These are phyloP conservation scores for Etheostoma nigrum DNA, from an alignment of 2,797 vertebrate genomes.

Conservation along the genomic window DNA sequence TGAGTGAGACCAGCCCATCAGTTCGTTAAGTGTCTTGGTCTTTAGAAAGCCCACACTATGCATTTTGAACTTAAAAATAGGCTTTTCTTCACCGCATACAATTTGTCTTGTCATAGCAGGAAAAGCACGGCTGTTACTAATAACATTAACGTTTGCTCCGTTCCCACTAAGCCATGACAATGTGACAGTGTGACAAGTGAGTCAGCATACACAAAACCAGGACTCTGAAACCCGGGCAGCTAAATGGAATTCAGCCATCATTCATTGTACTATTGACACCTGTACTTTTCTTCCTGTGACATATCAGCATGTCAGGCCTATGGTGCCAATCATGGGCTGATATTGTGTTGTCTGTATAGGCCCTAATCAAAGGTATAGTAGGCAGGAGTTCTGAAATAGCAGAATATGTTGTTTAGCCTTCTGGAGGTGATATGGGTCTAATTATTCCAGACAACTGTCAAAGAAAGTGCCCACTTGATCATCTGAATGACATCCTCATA, in stretches of 20 bases:
- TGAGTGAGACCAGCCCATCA: neutral
- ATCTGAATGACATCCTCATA: slow-evolving; percentile 28
- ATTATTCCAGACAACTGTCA: too few species aligned
- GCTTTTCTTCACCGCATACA: neutral
- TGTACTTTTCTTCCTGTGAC: too few species aligned
- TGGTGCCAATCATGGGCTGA: neutral
- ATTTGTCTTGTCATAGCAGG: neutral
- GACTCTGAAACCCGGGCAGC: slow-evolving; percentile 10
- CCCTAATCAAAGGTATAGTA: neutral
- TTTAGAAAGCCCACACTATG: neutral
- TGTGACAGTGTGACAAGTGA: too few species aligned
- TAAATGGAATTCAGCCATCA: slow-evolving; percentile 1
- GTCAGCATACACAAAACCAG: neutral
- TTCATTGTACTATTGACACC: neutral
- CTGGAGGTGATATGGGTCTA: too few species aligned
- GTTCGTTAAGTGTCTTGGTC: neutral
- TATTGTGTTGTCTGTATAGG: neutral
- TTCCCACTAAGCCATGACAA: slow-evolving; percentile 1
- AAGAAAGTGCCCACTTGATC: slow-evolving; percentile 16
- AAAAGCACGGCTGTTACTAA: neutral
- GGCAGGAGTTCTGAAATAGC: neutral
- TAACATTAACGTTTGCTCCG: neutral
- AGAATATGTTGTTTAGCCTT: too few species aligned
- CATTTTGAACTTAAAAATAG: neutral
- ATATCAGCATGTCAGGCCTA: neutral